These are phyloP conservation scores for Nettapus auritus DNA, from an alignment of 2,113 vertebrate genomes.

Conservation along the genomic window DNA sequence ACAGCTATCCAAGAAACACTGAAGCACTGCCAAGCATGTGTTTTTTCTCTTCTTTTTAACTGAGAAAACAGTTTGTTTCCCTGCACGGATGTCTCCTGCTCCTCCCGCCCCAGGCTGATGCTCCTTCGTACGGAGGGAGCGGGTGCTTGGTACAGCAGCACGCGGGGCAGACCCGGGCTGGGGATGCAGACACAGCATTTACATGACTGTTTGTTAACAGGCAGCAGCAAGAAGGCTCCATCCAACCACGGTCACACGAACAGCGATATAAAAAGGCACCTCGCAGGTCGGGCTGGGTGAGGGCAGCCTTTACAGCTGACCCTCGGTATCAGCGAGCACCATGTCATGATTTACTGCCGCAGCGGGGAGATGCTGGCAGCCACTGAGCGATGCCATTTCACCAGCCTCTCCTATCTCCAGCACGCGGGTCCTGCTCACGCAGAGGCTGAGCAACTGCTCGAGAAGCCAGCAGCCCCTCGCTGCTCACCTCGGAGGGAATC, in stretches of 20 bases:
- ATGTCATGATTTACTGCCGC: rapidly evolving
- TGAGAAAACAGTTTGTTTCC: neutral
- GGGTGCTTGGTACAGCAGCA: neutral
- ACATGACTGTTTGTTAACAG: neutral
- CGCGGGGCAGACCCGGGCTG: too few relatives aligned
- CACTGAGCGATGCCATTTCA: neutral
- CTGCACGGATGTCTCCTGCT: neutral
- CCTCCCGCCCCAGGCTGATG: rapidly evolving
- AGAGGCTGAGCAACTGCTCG: neutral
- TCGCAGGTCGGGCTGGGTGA: neutral
- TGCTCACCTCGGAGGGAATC: neutral
- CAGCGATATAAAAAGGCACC: neutral
- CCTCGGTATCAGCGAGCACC: neutral
- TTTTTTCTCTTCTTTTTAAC: neutral
- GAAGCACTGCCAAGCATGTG: neutral
- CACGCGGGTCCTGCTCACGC: too few relatives aligned
- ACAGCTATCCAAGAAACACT: neutral
- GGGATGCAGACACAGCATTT: rapidly evolving
- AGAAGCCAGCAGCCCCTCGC: rapidly evolving
- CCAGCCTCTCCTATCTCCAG: neutral
- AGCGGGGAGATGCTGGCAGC: neutral
- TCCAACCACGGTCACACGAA: rapidly evolving
- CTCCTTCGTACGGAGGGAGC: neutral
- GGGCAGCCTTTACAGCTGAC: neutral
- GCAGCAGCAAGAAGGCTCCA: neutral